Evolutionary conservation across 1,140 invertebrate genomes (phyloP), one percentile per base, ranked within the genome.

Genomic region (Drosophila ananassae): DNA sequence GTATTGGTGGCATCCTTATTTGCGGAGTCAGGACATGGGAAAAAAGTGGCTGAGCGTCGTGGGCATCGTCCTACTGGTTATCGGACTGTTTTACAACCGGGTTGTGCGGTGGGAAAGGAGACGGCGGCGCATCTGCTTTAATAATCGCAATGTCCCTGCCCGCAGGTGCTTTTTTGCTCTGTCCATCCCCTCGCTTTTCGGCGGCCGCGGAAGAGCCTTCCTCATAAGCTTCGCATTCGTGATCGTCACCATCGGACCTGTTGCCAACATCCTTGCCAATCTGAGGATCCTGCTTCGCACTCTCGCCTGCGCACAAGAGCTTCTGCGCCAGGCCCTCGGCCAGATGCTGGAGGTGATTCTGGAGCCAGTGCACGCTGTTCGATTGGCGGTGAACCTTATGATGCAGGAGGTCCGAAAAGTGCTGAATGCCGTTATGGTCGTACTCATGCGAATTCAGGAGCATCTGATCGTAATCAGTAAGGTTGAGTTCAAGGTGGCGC

Each of bases 161-260:
- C 37, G 24, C 13, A 90, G 96, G 80, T 96, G 95, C 71, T 77
- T 96, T 3, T 92, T 95, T 10, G 93, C 96, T 30, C 92, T 98
- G 2, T 92, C 96, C 2, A 81, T 97, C 41, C 96, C 96, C 0
- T 95, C 96, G 76, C 94, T 97, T 77, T 97, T 96, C 89, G 95
- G 95, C 9, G 95, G 95, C 62, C 94, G 95, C 37, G 97, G 97
- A 1, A 93, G 97, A 22, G 95, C 95, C 46, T 95, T 96, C 17
- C 87, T 98, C 1, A 92, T 97, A 13, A 95, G 96, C 0, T 96
- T 97, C 76, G 95, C 95, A 2, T 94, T 97, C 57, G 94, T 97
- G 10, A 90, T 98, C 21, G 95, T 95, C 5, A 91, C 97, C 24
- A 95, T 94, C 1, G 96, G 97, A 10, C 97, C 97, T 0, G 94